phyloP scores from a whole-genome alignment of 2,797 vertebrate genomes.

The Protosalanx chinensis region DNA sequence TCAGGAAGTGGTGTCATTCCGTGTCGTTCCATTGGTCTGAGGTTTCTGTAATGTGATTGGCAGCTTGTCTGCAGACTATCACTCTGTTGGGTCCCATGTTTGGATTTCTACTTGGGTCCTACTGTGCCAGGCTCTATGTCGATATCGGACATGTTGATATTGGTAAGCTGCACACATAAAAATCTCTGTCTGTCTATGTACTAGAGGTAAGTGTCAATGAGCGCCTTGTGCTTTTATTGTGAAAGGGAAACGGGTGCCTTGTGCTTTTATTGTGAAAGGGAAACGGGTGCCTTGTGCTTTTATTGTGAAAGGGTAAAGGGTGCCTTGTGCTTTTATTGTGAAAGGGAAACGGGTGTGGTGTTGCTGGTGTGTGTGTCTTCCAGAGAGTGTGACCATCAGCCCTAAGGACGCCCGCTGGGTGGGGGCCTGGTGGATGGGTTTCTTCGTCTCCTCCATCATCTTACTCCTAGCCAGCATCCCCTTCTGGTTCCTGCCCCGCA shows the following conservation, averaged over 20 bases:
- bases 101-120: conserved; percentile 75
- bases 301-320: no score
- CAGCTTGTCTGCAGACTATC: conserved; percentile 79
- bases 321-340: background rate
- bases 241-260: background rate
- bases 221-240: background rate
- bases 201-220: background rate
- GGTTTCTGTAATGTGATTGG: conserved; percentile 17
- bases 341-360: background rate
- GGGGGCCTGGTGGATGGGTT: conserved; percentile 87
- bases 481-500: conserved; percentile 82
- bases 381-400: conserved; percentile 80
- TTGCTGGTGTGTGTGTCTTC: background rate
- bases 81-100: conserved; percentile 74
- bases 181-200: background rate
- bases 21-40: background rate
- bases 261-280: background rate
- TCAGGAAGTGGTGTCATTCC: background rate
- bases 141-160: conserved; percentile 73
- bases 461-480: conserved; percentile 76
- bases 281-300: no score
- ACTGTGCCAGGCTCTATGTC: conserved; percentile 74
- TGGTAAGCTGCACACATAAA: conserved; percentile 56
- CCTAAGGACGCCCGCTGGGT: conserved; percentile 82
- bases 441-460: conserved; percentile 75